These are phyloP conservation scores for Chalcosyrphus nemorum DNA, from an alignment of 2,888 invertebrate species.

Conservation along the genomic window DNA sequence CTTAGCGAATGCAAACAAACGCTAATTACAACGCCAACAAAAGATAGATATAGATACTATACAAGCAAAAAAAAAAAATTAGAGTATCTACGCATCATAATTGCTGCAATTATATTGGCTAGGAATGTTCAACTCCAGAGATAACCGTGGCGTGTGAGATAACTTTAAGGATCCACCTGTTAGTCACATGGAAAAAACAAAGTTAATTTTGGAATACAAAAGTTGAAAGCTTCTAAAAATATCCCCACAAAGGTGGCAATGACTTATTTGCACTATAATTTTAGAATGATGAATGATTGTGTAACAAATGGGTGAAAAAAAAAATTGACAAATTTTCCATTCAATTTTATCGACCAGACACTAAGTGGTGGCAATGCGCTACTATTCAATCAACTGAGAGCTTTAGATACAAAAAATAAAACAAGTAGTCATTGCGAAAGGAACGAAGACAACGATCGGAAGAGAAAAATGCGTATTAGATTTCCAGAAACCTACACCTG, in stretches of 20 bases:
- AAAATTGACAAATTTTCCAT: constrained; percentile 13
- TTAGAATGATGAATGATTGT: not conserved
- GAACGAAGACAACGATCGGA: not conserved
- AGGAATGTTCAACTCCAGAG: constrained; percentile 1
- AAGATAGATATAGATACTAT: constrained; percentile 34
- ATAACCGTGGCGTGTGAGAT: not conserved
- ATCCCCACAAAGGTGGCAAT: not conserved
- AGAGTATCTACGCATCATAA: constrained; percentile 40
- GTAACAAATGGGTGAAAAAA: not conserved
- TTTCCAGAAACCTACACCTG: constrained; percentile 33
- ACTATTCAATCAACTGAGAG: not conserved
- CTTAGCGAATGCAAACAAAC: constrained; percentile 62
- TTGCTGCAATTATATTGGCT: constrained; percentile 25
- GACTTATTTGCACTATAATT: constrained; percentile 14
- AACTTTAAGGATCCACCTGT: not conserved
- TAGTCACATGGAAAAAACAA: not conserved
- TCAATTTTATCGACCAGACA: not conserved
- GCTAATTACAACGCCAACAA: constrained; percentile 64
- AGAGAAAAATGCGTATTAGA: not conserved
- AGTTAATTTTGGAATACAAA: not conserved
- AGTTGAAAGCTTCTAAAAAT: constrained; percentile 11
- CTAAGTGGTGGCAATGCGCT: not conserved
- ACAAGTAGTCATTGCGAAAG: not conserved
- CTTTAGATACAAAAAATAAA: not conserved
- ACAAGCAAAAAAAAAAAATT: constrained; percentile 16